Conservation (phyloP, 1,140 invertebrate genomes). For the Pseudomyrmex dendroicus region DNA sequence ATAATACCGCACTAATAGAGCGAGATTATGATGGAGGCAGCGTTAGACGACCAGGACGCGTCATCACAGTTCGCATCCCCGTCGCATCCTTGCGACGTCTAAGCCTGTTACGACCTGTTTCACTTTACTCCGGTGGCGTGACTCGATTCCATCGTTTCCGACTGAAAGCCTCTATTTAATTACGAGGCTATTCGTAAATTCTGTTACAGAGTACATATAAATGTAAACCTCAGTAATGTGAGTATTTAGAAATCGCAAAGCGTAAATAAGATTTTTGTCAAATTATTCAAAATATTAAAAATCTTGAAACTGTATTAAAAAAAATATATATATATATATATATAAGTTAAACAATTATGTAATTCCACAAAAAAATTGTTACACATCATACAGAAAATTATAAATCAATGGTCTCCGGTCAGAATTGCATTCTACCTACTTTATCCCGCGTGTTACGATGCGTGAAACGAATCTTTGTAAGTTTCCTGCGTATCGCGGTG, state of each 20-base stretch:
- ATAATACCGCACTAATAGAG: slow-evolving; percentile 83
- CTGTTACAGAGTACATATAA: too few relatives aligned
- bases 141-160: neutral
- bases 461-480: slow-evolving; percentile 57
- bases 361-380: neutral
- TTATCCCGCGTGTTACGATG: slow-evolving; percentile 35
- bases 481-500: slow-evolving; percentile 36
- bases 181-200: slow-evolving; percentile 1
- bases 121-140: neutral
- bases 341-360: neutral
- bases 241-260: too few relatives aligned
- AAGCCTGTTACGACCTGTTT: slow-evolving; percentile 40
- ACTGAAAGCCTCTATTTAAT: slow-evolving; percentile 19
- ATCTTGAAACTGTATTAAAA: too few relatives aligned
- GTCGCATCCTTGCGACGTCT: neutral
- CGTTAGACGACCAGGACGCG: neutral
- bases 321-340: too few relatives aligned
- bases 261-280: neutral
- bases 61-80: slow-evolving; percentile 24
- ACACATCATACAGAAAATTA: neutral
- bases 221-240: too few relatives aligned
- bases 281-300: neutral
- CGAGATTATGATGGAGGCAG: slow-evolving; percentile 77
- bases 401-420: slow-evolving; percentile 20
- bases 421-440: neutral